phyloP scores from a whole-genome alignment of 2,797 vertebrate genomes.

The Orestias chungarensis region DNA sequence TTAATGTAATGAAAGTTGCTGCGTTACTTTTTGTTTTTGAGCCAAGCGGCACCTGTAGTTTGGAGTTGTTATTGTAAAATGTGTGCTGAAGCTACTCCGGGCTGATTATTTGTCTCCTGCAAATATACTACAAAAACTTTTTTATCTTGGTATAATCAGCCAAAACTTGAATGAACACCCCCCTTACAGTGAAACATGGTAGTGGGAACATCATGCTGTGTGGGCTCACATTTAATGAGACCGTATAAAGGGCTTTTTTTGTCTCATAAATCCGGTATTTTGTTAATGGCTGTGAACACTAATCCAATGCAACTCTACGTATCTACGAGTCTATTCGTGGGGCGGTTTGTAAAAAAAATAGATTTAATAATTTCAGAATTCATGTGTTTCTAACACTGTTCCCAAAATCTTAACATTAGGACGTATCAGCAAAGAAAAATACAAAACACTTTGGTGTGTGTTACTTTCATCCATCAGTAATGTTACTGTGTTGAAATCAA shows the following conservation, averaged over 20 bases:
- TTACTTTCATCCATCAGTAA: conserved; percentile 25
- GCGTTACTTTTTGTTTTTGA: too few species aligned
- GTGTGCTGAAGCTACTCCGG: too few species aligned
- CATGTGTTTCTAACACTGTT: too few species aligned
- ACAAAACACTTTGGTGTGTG: too few species aligned
- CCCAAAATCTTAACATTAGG: background rate
- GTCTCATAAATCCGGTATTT: background rate
- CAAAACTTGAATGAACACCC: background rate
- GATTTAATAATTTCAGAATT: background rate
- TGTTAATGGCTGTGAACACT: background rate
- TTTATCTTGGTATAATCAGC: too few species aligned
- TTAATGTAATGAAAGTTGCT: too few species aligned
- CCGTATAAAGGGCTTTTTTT: background rate
- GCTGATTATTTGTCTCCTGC: too few species aligned
- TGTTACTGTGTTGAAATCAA: conserved; percentile 49
- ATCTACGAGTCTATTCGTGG: background rate
- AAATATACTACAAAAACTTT: too few species aligned
- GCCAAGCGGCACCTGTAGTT: too few species aligned
- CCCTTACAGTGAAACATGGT: background rate
- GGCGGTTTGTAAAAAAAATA: background rate
- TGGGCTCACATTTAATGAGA: background rate
- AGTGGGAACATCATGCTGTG: background rate
- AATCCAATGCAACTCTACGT: background rate
- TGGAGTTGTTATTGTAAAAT: too few species aligned
- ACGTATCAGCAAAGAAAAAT: background rate